These are phyloP conservation scores for Prinia subflava DNA, from an alignment of 2,113 vertebrate species.

Conservation along the genomic window DNA sequence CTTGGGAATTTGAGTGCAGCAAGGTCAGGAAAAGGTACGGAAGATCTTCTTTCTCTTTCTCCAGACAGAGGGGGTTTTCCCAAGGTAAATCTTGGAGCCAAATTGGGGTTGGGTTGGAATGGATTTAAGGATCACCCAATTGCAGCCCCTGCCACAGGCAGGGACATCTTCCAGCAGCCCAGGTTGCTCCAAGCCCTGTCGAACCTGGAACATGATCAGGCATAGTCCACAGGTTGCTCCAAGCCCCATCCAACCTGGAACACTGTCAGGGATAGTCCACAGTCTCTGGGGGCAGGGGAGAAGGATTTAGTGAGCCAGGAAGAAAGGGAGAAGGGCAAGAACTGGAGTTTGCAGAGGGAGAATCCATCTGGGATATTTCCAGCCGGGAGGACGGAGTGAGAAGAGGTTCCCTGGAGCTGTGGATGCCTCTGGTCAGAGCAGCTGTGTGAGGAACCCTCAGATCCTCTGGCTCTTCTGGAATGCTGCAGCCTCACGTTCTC, in stretches of 20 bases:
- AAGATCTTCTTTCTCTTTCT: not conserved
- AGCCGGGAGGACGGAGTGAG: rapidly evolving
- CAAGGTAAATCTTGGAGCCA: not conserved
- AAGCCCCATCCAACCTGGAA: not conserved
- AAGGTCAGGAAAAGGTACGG: not conserved
- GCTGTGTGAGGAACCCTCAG: not conserved
- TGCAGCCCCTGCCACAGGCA: not conserved
- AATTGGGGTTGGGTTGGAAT: not conserved
- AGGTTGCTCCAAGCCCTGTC: not conserved
- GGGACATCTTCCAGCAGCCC: not conserved
- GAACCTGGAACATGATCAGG: not conserved
- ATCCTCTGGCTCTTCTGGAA: not conserved
- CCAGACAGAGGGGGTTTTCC: not conserved
- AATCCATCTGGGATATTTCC: not conserved
- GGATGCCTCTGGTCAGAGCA: not conserved
- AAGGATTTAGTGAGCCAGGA: not conserved
- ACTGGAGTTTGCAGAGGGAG: not conserved
- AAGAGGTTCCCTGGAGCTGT: not conserved
- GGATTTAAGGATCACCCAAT: not conserved
- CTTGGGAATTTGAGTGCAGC: not conserved
- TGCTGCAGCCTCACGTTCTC: not conserved
- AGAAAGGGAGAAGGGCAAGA: not conserved
- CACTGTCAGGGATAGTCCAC: not conserved
- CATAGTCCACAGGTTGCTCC: not conserved
- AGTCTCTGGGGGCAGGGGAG: not conserved